These are phyloP conservation scores for Ectobius pallidus DNA, from an alignment of 2,888 invertebrate species.

Conservation along the genomic window DNA sequence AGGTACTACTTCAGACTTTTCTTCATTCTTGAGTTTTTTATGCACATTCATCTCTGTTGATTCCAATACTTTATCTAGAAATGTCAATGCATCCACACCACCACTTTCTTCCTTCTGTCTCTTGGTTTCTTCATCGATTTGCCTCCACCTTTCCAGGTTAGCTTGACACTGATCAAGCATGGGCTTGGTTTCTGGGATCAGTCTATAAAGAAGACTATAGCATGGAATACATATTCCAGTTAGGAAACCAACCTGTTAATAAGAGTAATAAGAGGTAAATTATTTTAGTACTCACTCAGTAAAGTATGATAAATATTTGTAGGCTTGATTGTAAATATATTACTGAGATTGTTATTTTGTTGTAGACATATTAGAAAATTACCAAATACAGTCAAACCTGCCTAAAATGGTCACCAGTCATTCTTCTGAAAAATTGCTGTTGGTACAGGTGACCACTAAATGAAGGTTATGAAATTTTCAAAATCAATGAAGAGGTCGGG, in stretches of 20 bases:
- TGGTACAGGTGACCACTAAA: no score
- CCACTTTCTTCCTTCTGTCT: slow-evolving; percentile 2
- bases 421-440: no score
- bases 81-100: slow-evolving; percentile 18
- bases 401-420: no score
- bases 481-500: no score
- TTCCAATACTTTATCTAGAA: slow-evolving; percentile 19
- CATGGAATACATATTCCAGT: slow-evolving; percentile 83
- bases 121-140: slow-evolving; percentile 52
- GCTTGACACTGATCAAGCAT: slow-evolving; percentile 70
- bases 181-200: slow-evolving; percentile 74
- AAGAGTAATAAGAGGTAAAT: background rate
- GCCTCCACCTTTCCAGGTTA: slow-evolving; percentile 67
- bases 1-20: background rate
- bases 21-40: background rate
- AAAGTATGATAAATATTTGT: no score
- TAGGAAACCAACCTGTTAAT: slow-evolving; percentile 73
- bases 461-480: no score
- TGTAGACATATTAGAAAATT: no score
- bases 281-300: no score
- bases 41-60: background rate
- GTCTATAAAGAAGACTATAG: slow-evolving; percentile 68
- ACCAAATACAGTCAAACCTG: no score
- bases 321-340: no score
- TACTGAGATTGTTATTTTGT: no score